Evolutionary conservation across 2,888 invertebrate species (phyloP).

Genomic region (Pomacea canaliculata): DNA sequence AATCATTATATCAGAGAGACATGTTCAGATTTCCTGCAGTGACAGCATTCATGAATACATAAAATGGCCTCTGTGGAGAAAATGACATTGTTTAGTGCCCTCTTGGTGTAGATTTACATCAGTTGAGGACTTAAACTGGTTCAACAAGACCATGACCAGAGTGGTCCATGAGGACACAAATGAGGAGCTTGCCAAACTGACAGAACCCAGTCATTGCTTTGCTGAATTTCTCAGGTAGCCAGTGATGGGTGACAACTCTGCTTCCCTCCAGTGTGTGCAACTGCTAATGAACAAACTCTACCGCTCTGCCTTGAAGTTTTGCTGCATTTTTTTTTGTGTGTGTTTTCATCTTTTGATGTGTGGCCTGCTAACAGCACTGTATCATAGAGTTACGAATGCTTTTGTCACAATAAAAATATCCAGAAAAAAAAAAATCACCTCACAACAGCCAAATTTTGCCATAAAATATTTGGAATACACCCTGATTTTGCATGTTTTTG

Average conservation of each 20-base stretch:
- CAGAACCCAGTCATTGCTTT: slow-evolving; percentile 82
- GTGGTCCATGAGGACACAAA: slow-evolving; percentile 79
- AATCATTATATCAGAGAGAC: too few species aligned
- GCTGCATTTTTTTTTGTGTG: slow-evolving; percentile 9
- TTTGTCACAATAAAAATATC: too few species aligned
- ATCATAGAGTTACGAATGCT: neutral
- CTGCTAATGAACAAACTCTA: neutral
- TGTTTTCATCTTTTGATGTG: neutral
- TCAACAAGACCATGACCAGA: slow-evolving; percentile 73
- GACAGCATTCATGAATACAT: too few species aligned
- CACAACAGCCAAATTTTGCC: too few species aligned
- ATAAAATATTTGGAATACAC: too few species aligned
- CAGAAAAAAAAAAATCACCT: too few species aligned
- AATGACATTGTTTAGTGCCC: too few species aligned
- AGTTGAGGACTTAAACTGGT: slow-evolving; percentile 65
- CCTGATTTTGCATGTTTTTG: too few species aligned
- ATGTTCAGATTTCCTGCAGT: too few species aligned
- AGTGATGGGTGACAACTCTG: neutral
- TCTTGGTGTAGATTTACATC: slow-evolving; percentile 57
- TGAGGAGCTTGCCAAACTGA: slow-evolving; percentile 73
- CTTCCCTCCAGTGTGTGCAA: neutral
- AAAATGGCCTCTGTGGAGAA: too few species aligned
- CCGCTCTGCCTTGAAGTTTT: slow-evolving; percentile 1
- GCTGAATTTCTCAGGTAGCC: slow-evolving; percentile 88
- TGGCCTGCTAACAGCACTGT: neutral